Evolutionary conservation across 2,888 invertebrate genomes (phyloP), one percentile per base, ranked within the genome.

Genomic region (Nomada fabriciana): DNA sequence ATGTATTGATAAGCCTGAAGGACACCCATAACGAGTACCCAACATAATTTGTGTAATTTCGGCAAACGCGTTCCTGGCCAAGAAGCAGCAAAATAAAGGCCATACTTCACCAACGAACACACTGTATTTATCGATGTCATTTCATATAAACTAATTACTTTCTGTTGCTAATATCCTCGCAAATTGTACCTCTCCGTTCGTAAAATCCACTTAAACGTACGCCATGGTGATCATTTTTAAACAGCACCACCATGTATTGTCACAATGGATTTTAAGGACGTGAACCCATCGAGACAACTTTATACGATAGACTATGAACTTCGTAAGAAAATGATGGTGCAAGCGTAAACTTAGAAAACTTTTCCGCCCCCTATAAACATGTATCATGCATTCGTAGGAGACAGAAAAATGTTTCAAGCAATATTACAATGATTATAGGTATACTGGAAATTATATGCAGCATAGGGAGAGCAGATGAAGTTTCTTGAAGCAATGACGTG

Each of bases 1-100:
- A 42, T 52, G 61, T 84, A 86, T 47, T 84, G 79, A 67, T 69
- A 87, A 42, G 2, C 55, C 29, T 84, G 85, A 13, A 84, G 52
- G 5, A 63, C 0, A 11, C 2, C 1, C 55, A 82, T 60, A 15
- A 25, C 18, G 9, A 29, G 20, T 36, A 79, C 18, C 71, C 74
- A 81, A 43, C 18, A 59, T 9, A 79, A 10, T 60, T 67, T 74
- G 23, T 75, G 59, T 7, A 79, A 36, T 43, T n/a, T 42, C 7
- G 75, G 72, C n/a, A 29, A 60, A 5, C 73, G 57, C 2, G 63
- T 74, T 20, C 74, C 78, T 10, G 87, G 78, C 81, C 84, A 86
- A 10, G 78, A 10, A 10, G 78, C 86, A 3, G 67, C 20, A 11
- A 84, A 15, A 29, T 70, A 78, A 18, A 84, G 76, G 7, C 81